Evolutionary conservation across 2,797 vertebrate genomes (phyloP).

Genomic region (Haliaeetus albicilla): DNA sequence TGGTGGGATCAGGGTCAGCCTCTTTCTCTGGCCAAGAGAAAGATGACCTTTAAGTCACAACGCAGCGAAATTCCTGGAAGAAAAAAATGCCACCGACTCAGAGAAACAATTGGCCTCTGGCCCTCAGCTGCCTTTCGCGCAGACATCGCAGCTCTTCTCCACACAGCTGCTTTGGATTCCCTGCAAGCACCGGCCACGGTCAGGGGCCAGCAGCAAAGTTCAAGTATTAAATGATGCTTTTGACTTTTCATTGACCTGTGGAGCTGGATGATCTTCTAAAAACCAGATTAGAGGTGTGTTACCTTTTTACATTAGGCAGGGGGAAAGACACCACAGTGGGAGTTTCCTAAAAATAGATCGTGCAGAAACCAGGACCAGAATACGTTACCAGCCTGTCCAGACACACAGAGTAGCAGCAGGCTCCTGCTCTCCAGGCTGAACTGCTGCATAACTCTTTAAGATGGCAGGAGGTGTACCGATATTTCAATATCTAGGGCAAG

Average conservation of each 20-base stretch:
- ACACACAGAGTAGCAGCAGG: background rate
- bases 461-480: background rate
- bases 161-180: background rate
- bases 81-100: background rate
- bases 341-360: background rate
- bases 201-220: background rate
- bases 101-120: background rate
- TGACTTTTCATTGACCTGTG: background rate
- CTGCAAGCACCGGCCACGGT: background rate
- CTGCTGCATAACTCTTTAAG: background rate
- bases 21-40: background rate
- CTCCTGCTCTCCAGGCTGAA: background rate
- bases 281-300: background rate
- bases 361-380: background rate
- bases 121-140: background rate
- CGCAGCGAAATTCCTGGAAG: background rate
- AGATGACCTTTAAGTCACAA: background rate
- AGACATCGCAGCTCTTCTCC: background rate
- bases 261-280: background rate
- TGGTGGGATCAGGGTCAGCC: background rate
- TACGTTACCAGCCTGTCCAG: background rate
- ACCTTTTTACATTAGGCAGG: background rate
- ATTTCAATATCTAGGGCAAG: background rate
- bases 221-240: background rate
- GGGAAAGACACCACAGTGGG: background rate